A percentile compares a stretch with the other conserved stretches of the same genome.
Conservation (phyloP, 1,140 invertebrate species). For the Hyposmocoma kahamanoa region DNA sequence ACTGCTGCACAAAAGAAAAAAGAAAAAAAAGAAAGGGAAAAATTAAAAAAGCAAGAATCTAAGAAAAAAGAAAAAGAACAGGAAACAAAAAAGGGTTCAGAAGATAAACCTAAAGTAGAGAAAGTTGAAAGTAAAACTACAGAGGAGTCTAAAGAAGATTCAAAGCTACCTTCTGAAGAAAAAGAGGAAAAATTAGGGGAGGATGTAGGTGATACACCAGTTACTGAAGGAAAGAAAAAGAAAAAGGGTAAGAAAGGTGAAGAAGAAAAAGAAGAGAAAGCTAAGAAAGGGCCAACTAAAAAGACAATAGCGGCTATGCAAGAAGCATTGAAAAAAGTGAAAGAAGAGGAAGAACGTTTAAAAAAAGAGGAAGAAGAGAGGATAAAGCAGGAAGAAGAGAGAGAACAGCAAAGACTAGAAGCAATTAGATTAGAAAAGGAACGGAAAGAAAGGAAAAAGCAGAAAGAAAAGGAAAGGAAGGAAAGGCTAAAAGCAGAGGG, state of each 20-base stretch:
- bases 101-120: slow-evolving; percentile 26
- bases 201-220: slow-evolving; percentile 49
- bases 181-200: slow-evolving; percentile 50
- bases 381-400: slow-evolving; percentile 82
- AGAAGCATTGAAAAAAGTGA: slow-evolving; percentile 89
- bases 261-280: slow-evolving; percentile 70
- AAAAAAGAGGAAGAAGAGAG: slow-evolving; percentile 88
- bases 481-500: slow-evolving; percentile 96
- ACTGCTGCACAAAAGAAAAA: slow-evolving; percentile 90
- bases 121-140: slow-evolving; percentile 37
- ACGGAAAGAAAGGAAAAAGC: slow-evolving; percentile 92
- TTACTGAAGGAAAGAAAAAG: slow-evolving; percentile 75
- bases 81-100: slow-evolving; percentile 44
- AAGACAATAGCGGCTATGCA: slow-evolving; percentile 91
- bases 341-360: slow-evolving; percentile 90
- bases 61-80: slow-evolving; percentile 75
- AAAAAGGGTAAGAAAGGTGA: slow-evolving; percentile 61
- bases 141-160: slow-evolving; percentile 33
- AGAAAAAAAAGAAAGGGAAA: slow-evolving; percentile 90
- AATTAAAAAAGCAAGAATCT: slow-evolving; percentile 80
- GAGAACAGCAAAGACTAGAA: slow-evolving; percentile 82
- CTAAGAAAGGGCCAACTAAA: slow-evolving; percentile 81
- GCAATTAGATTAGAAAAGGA: slow-evolving; percentile 88
- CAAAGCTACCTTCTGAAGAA: slow-evolving; percentile 51
- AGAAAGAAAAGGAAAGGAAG: slow-evolving; percentile 95